phyloP scores from a whole-genome alignment of 1,140 invertebrate genomes.

The Ceratosolen solmsi region DNA sequence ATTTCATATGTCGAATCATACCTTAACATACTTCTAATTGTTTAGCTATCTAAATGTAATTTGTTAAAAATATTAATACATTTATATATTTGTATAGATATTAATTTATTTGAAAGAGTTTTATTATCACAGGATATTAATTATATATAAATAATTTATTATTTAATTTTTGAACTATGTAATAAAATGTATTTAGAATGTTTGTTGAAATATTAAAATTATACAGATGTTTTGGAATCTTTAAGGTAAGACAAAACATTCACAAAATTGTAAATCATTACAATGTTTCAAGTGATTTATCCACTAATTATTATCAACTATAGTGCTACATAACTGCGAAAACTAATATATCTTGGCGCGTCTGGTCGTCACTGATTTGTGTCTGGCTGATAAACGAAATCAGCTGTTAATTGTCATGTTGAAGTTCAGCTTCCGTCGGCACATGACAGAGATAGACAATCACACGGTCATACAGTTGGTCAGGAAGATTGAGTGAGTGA shows the following conservation, averaged over 20 bases:
- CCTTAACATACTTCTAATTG: not conserved
- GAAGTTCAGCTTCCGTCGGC: not conserved
- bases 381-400: not conserved
- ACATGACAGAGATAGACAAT: not conserved
- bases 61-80: not conserved
- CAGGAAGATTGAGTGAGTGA: not conserved
- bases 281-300: too few relatives aligned
- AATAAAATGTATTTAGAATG: too few relatives aligned
- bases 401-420: constrained; percentile 18
- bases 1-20: not conserved
- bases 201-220: too few relatives aligned
- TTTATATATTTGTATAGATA: too few relatives aligned
- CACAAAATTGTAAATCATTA: too few relatives aligned
- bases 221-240: too few relatives aligned
- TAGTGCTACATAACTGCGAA: not conserved
- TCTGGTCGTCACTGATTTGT: not conserved
- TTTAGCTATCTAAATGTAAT: not conserved
- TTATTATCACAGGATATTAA: too few relatives aligned
- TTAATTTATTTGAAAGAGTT: too few relatives aligned
- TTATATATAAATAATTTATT: too few relatives aligned
- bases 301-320: not conserved
- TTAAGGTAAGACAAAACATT: too few relatives aligned
- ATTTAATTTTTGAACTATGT: too few relatives aligned
- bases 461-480: not conserved
- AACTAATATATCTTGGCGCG: not conserved